Conservation (phyloP, 2,888 invertebrate genomes). For the Drosophila imparisetae region DNA sequence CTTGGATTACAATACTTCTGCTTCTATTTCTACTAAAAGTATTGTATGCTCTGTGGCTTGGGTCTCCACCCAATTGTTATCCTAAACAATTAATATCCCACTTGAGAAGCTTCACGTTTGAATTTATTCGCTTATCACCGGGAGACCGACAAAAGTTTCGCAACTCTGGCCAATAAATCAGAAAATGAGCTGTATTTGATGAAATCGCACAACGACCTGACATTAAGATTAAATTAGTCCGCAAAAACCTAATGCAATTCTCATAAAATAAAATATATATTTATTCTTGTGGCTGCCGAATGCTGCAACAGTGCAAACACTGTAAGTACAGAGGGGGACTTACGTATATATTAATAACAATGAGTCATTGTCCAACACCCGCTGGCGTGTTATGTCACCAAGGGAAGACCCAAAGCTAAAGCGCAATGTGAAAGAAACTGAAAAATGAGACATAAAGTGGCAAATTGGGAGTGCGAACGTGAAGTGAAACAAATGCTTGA, state of each 20-base stretch:
- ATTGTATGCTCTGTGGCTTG: neutral
- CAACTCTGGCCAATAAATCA: neutral
- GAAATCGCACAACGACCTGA: neutral
- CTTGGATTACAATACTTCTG: neutral
- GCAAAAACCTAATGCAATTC: neutral
- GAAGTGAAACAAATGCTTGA: slow-evolving; percentile 52
- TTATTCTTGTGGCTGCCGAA: neutral
- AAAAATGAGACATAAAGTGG: slow-evolving; percentile 16
- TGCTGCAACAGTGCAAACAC: neutral
- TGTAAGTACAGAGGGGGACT: neutral
- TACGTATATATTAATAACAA: slow-evolving; percentile 1
- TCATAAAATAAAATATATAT: neutral
- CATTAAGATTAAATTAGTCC: neutral
- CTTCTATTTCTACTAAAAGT: neutral
- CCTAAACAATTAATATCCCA: neutral
- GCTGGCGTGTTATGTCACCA: slow-evolving; percentile 20
- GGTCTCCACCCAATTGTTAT: neutral
- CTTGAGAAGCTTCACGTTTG: neutral
- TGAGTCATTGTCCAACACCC: slow-evolving; percentile 22
- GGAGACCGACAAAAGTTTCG: neutral
- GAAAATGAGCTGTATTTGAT: neutral
- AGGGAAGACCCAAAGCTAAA: slow-evolving; percentile 28
- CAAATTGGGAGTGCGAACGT: slow-evolving; percentile 39
- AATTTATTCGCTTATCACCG: neutral
- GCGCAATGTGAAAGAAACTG: neutral